These are phyloP conservation scores for Scrobipalpa atriplicella DNA, from an alignment of 2,888 invertebrate species.

Conservation along the genomic window DNA sequence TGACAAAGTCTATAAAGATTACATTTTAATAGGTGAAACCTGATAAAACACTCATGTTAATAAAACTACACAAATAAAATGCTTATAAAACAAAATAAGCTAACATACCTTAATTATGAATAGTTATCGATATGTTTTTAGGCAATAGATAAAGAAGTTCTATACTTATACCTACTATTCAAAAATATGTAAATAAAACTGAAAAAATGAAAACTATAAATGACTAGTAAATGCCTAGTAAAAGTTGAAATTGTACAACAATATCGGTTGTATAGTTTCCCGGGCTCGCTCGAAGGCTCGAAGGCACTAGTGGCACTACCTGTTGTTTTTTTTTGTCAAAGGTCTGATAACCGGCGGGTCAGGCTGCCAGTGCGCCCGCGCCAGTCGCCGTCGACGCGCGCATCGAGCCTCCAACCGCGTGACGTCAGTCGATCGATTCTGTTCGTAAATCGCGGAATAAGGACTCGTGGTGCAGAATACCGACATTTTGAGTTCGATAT, in stretches of 20 bases:
- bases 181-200: background rate
- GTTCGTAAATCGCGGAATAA: slow-evolving; percentile 15
- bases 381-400: slow-evolving; percentile 64
- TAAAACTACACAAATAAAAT: no score
- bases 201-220: background rate
- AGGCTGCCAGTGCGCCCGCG: slow-evolving; percentile 64
- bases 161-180: no score
- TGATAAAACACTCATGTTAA: no score
- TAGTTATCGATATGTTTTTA: no score
- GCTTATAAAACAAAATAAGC: no score
- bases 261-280: slow-evolving; percentile 17
- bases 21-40: background rate
- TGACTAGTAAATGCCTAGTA: background rate
- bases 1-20: background rate
- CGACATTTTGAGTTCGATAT: slow-evolving; percentile 9
- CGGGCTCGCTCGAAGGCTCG: slow-evolving; percentile 17
- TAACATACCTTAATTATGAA: background rate
- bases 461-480: slow-evolving; percentile 17
- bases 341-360: slow-evolving; percentile 63
- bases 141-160: no score
- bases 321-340: slow-evolving; percentile 65
- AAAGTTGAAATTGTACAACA: background rate
- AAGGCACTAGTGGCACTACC: slow-evolving; percentile 43
- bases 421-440: slow-evolving; percentile 14
- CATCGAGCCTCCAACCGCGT: slow-evolving; percentile 37